These are phyloP conservation scores for Crocidura indochinensis DNA, from an alignment of 2,797 vertebrate species.

Conservation along the genomic window DNA sequence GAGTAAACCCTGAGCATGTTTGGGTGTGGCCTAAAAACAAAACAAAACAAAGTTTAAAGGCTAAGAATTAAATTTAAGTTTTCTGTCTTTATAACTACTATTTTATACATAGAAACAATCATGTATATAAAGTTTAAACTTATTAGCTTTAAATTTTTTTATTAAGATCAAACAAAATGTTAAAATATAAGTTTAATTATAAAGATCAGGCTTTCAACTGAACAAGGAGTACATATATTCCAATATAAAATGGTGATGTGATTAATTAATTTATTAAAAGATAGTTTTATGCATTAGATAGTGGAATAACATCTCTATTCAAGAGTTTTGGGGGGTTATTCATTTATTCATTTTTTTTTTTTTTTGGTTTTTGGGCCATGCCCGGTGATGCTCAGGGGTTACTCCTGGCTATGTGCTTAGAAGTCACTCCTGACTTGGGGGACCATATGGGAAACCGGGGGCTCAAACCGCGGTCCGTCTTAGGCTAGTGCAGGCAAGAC, in stretches of 20 bases:
- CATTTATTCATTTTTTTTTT: too few species aligned
- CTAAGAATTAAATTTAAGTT: background rate
- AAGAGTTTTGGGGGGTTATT: background rate
- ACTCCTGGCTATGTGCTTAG: too few species aligned
- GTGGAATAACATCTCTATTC: background rate
- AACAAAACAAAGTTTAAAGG: background rate
- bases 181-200: conserved; percentile 10
- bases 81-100: background rate
- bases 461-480: too few species aligned
- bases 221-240: background rate
- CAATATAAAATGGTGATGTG: background rate
- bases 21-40: too few species aligned
- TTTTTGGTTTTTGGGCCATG: too few species aligned
- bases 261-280: background rate
- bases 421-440: too few species aligned
- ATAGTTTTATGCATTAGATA: background rate
- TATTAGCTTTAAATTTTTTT: background rate
- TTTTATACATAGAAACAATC: conserved; percentile 2
- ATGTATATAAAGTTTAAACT: background rate
- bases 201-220: background rate
- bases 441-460: too few species aligned
- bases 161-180: conserved; percentile 10
- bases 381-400: too few species aligned
- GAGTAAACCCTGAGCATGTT: too few species aligned
- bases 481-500: too few species aligned